Base-by-base conservation (phyloP, 2,797 vertebrate genomes). In the Karalla daura region DNA sequence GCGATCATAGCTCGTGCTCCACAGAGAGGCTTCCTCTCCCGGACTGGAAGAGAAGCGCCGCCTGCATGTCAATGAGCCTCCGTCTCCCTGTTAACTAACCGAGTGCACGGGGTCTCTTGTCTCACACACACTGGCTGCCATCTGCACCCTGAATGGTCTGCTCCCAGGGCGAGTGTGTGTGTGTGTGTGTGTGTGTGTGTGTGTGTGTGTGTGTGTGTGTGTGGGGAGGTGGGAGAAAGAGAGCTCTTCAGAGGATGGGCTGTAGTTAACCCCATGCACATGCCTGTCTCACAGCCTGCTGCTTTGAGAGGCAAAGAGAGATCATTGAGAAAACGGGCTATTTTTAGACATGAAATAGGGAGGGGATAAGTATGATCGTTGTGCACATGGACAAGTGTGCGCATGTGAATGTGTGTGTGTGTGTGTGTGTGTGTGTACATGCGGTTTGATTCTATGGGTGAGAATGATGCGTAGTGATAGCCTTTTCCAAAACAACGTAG, bases 111-210 rank as follows among this genome's bases (percentile, higher is more conserved):
- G 80, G 79, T 89, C 87, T 89, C 84, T 90, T 88, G 85, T 92
- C 84, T 88, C 88, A 70, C 81, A 85, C 80, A 86, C 86, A 89
- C 67, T 83, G 72, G 81, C 84, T 86, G 84, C 88, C 90, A 92
- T 90, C 91, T 92, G 89, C 89, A 86, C 78, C 84, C 87, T 91
- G 89, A 92, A 92, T 90, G 86, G 86, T 66, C 62, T 80, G 76
- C 63, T 75, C 70, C 47, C 30, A 68, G 78, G 56, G 43, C 60
- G 63, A 32, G 58, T 76, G 28, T 54, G 37, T 30, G 28, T 30
- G 28, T 7, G 10, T 30, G 28, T 6, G 28, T 30, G 7, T 30
- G 28, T 76, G 28, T 54, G 35, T 71, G 54, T 62, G 45, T 65
- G 70, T 30, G 39, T 37, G 39, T 52, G 62, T 43, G 24, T 49